Percentiles rank a stretch among this genome's conserved stretches.
Conservation (phyloP, 2,888 invertebrate species). For the Andrena bicolor region DNA sequence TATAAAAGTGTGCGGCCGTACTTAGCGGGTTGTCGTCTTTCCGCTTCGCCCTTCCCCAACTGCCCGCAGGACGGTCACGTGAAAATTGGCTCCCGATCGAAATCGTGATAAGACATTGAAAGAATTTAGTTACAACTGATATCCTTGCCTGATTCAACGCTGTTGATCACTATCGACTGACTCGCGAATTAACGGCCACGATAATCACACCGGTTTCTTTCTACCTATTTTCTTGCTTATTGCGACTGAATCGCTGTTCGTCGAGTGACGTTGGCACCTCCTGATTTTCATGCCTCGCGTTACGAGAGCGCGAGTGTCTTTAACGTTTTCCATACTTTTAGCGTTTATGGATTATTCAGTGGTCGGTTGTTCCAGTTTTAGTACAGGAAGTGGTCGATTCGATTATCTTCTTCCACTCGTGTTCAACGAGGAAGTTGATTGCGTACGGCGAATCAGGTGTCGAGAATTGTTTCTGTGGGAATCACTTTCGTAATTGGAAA, state of each 20-base stretch:
- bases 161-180: neutral
- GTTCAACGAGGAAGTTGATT: too few relatives aligned
- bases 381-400: too few relatives aligned
- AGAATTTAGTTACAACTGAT: neutral
- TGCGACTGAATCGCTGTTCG: neutral
- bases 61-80: neutral
- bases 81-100: constrained; percentile 2
- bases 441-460: too few relatives aligned
- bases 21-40: neutral
- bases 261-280: neutral
- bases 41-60: neutral
- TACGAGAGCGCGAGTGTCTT: neutral
- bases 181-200: neutral
- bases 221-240: neutral
- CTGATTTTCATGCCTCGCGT: neutral
- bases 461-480: neutral
- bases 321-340: neutral
- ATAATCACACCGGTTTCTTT: neutral
- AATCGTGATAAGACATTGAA: neutral
- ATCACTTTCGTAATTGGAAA: neutral
- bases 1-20: neutral
- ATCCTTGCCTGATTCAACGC: neutral
- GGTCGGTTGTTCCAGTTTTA: neutral
- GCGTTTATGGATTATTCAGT: neutral
- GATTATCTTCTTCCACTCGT: too few relatives aligned